These are phyloP conservation scores for Argyresthia goedartella DNA, from an alignment of 2,888 invertebrate species.

Conservation along the genomic window DNA sequence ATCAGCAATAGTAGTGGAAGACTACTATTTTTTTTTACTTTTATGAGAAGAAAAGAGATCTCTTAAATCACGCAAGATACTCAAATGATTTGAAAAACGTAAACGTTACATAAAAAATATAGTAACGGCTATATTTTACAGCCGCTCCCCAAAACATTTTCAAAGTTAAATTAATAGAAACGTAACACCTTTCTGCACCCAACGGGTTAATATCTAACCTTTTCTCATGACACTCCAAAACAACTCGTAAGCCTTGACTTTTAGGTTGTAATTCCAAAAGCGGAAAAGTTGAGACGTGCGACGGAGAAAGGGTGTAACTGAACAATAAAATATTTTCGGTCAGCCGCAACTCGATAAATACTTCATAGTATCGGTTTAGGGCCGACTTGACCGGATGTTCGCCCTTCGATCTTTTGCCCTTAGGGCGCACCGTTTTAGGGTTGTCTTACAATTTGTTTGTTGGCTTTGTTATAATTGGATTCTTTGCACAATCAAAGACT, in stretches of 20 bases:
- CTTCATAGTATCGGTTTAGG: conserved; percentile 66
- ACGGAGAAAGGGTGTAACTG: too few species aligned
- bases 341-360: conserved; percentile 68
- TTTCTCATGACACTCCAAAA: conserved; percentile 12
- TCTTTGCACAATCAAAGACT: too few species aligned
- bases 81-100: too few species aligned
- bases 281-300: conserved; percentile 21
- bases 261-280: conserved; percentile 1
- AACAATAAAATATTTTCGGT: conserved; percentile 51
- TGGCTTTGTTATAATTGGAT: too few species aligned
- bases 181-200: conserved; percentile 39
- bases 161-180: conserved; percentile 50
- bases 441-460: conserved; percentile 28
- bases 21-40: too few species aligned
- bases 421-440: conserved; percentile 18
- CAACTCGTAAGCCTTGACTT: not conserved
- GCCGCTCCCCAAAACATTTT: conserved; percentile 32
- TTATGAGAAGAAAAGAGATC: too few species aligned
- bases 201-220: conserved; percentile 11
- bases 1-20: too few species aligned
- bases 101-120: too few species aligned
- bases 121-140: not conserved
- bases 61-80: too few species aligned
- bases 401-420: conserved; percentile 61
- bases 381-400: conserved; percentile 58